phyloP scores from a whole-genome alignment of 2,797 vertebrate species.

The Mallotus villosus region DNA sequence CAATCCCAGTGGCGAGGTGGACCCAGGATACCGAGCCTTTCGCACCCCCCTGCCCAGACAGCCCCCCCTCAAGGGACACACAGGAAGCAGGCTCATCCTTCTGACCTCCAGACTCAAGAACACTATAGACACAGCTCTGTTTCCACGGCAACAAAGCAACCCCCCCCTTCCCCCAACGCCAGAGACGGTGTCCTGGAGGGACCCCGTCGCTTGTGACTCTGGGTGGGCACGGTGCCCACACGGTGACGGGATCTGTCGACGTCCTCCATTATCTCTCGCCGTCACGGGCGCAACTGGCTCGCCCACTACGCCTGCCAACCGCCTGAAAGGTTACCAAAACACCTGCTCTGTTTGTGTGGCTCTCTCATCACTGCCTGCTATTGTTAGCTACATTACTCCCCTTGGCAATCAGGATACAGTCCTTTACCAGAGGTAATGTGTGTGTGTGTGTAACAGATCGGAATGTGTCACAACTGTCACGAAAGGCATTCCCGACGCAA shows the following conservation, averaged over 20 bases:
- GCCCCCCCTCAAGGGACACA: too few relatives aligned
- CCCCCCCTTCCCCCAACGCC: conserved; percentile 25
- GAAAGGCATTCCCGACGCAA: conserved; percentile 41
- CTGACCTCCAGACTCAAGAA: too few relatives aligned
- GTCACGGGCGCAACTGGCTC: conserved; percentile 48
- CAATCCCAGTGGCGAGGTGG: too few relatives aligned
- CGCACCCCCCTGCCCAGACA: too few relatives aligned
- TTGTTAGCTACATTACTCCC: background rate
- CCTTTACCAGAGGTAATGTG: background rate
- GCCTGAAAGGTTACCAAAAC: conserved; percentile 49
- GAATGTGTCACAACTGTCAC: conserved; percentile 45
- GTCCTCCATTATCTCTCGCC: conserved; percentile 38
- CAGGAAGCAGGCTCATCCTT: too few relatives aligned
- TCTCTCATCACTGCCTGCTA: background rate
- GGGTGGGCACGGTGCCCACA: too few relatives aligned
- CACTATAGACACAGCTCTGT: too few relatives aligned
- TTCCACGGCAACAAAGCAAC: background rate
- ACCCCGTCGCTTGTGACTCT: too few relatives aligned
- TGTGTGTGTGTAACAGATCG: conserved; percentile 21
- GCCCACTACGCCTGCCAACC: conserved; percentile 40
- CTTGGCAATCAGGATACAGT: background rate
- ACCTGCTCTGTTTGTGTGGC: background rate
- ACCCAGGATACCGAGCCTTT: too few relatives aligned
- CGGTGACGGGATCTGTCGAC: conserved; percentile 37
- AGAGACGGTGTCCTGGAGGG: background rate